These are phyloP conservation scores for Pachycephus smyrnensis DNA, from an alignment of 2,888 invertebrate genomes.

Conservation along the genomic window DNA sequence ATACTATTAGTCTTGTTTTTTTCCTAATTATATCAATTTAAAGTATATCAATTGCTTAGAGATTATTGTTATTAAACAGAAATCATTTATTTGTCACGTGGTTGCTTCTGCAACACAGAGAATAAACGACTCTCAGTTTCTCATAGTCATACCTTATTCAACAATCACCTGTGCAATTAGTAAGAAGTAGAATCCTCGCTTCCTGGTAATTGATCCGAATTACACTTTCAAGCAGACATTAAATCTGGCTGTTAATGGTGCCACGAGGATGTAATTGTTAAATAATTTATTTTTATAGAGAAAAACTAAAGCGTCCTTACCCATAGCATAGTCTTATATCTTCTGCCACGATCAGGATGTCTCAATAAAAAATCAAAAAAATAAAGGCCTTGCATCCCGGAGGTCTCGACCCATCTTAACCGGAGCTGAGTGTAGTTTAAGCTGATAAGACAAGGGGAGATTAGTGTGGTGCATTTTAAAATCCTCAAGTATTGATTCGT, in stretches of 20 bases:
- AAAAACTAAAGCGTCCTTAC: background rate
- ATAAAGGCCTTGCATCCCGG: background rate
- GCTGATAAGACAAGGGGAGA: constrained; percentile 15
- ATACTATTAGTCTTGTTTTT: background rate
- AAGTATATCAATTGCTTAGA: background rate
- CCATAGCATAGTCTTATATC: background rate
- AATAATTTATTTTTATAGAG: background rate
- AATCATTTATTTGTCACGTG: background rate
- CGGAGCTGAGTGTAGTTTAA: constrained; percentile 20
- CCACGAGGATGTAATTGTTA: background rate
- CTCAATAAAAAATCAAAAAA: background rate
- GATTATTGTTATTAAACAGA: background rate
- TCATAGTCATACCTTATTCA: constrained; percentile 36
- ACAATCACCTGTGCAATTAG: constrained; percentile 41
- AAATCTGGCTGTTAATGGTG: no score
- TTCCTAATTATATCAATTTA: background rate
- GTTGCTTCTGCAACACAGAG: background rate
- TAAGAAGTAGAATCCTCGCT: background rate
- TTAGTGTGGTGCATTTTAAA: constrained; percentile 20
- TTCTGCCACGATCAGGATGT: background rate
- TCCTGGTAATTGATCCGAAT: background rate
- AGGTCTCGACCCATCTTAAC: background rate
- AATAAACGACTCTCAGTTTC: background rate
- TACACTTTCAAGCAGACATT: background rate
- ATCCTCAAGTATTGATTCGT: constrained; percentile 23